Base-by-base conservation (phyloP, 2,113 vertebrate genomes). In the Lampris incognitus region DNA sequence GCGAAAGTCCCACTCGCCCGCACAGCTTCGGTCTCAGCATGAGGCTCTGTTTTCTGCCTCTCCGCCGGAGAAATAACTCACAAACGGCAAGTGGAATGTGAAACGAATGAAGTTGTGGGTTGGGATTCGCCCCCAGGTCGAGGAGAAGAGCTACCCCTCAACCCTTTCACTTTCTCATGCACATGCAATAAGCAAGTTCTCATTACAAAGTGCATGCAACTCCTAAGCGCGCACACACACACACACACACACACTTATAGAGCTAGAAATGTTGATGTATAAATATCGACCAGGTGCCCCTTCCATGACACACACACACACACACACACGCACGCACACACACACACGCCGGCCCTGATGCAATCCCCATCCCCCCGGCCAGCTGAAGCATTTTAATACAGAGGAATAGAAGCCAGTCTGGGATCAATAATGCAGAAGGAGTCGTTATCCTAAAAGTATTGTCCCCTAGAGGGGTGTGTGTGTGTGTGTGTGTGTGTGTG, bases 381-480 rank as follows among this genome's bases (percentile, higher is more conserved):
- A 88, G 88, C 77, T 84, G 89, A 81, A 90, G 89, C 87, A 62
- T 92, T 91, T 91, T 90, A 93, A 91, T 92, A 90, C 87, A 81
- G 87, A 88, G 85, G 88, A 87, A 91, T 84, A 87, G 87, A 89
- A 83, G 69, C 63, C 78, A 84, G 65, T 63, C 68, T 64, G 49
- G 76, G 88, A 94, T 93, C 93, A 93, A 94, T 94, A 92, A 91
- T 92, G 91, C 86, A 92, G 83, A 92, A 93, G 91, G 89, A 88
- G 89, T 92, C 92, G 89, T 94, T 92, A 94, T 92, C 89, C 91
- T 93, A 85, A 92, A 93, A 92, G 92, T 93, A 93, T 92, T 80
- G 91, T 85, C 84, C 92, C 91, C 91, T 74, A 77, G 87, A 87
- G 91, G 74, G 74, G n/a, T 64, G 81, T 71, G 51, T 67, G 52